Evolutionary conservation across 2,113 vertebrate genomes (phyloP).

Genomic region (Cryptomyrus ogoouensis): DNA sequence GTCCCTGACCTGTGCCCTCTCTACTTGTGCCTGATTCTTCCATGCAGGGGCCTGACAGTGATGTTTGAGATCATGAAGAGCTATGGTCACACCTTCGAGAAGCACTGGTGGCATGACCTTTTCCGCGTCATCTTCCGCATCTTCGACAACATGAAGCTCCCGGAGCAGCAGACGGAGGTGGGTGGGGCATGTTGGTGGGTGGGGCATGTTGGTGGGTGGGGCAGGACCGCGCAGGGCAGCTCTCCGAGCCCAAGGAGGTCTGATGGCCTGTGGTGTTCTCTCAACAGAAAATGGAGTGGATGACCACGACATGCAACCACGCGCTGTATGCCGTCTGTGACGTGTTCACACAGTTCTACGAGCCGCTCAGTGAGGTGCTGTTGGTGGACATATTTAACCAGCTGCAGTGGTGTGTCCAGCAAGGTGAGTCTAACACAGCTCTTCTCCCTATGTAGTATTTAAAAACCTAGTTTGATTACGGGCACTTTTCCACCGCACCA

Average conservation of each 20-base stretch:
- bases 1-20: slow-evolving; percentile 14
- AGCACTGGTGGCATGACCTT: slow-evolving; percentile 98
- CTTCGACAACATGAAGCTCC: slow-evolving; percentile 98
- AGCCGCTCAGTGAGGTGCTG: slow-evolving; percentile 85
- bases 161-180: slow-evolving; percentile 94
- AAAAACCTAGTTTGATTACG: neutral
- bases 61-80: slow-evolving; percentile 99
- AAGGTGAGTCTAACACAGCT: slow-evolving; percentile 68
- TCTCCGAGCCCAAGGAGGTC: neutral
- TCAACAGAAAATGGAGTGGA: slow-evolving; percentile 91
- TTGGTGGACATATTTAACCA: slow-evolving; percentile 87
- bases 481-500: no score
- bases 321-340: slow-evolving; percentile 96
- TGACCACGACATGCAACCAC: slow-evolving; percentile 97
- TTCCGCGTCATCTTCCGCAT: slow-evolving; percentile 95
- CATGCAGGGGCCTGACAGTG: slow-evolving; percentile 83
- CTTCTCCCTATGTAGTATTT: neutral
- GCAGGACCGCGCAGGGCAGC: neutral
- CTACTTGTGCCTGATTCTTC: neutral
- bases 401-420: slow-evolving; percentile 94
- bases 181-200: neutral
- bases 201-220: no score
- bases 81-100: slow-evolving; percentile 90
- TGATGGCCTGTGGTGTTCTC: slow-evolving; percentile 8
- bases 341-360: slow-evolving; percentile 93